Conservation (phyloP, 2,888 invertebrate species). For the Rhaphigaster nebulosa region DNA sequence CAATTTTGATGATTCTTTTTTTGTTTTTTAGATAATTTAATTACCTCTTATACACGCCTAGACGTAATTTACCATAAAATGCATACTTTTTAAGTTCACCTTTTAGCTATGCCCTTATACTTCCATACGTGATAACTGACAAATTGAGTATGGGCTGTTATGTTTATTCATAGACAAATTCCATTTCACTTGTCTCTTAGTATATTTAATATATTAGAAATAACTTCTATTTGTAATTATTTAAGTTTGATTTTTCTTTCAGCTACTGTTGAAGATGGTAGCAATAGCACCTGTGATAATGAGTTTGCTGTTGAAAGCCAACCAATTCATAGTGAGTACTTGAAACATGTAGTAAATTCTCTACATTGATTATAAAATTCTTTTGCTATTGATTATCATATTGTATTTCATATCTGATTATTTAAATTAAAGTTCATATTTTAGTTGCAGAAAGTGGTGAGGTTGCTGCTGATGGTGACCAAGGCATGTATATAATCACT, state of each 20-base stretch:
- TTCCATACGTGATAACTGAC: too few relatives aligned
- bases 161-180: too few relatives aligned
- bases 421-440: background rate
- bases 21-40: too few relatives aligned
- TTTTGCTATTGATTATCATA: background rate
- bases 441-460: background rate
- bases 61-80: too few relatives aligned
- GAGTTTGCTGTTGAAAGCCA: background rate
- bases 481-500: background rate
- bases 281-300: background rate
- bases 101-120: too few relatives aligned
- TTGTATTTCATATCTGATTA: background rate
- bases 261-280: background rate
- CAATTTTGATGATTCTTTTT: too few relatives aligned
- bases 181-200: too few relatives aligned
- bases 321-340: background rate
- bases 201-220: background rate
- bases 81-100: too few relatives aligned
- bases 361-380: background rate
- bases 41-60: too few relatives aligned
- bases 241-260: background rate
- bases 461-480: background rate
- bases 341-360: background rate
- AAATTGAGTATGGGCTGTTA: too few relatives aligned
- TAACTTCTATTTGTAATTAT: background rate